Conservation (phyloP, 2,888 invertebrate species). For the Thalpophila matura region DNA sequence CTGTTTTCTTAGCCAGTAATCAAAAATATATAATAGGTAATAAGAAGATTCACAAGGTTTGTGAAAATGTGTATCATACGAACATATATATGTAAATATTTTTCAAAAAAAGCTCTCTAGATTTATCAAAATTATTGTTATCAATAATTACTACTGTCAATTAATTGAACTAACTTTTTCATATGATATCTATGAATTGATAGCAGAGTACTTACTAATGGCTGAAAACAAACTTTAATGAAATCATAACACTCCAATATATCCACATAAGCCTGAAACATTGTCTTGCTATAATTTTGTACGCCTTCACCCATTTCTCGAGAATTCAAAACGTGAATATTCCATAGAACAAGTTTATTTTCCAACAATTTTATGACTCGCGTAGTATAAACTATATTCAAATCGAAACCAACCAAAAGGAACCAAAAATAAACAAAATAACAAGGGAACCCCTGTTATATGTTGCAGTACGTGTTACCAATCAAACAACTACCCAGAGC, state of each 20-base stretch:
- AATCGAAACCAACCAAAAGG: background rate
- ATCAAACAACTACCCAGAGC: background rate
- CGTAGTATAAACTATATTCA: background rate
- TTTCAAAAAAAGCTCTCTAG: too few species aligned
- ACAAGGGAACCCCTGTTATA: too few species aligned
- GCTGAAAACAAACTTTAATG: constrained; percentile 14
- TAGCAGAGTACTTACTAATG: background rate
- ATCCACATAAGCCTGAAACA: constrained; percentile 23
- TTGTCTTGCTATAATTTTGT: background rate
- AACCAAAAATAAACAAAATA: background rate
- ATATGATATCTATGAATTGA: background rate
- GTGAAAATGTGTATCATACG: too few species aligned
- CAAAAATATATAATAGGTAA: too few species aligned
- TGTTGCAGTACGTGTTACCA: background rate
- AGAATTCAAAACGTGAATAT: background rate
- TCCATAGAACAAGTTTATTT: constrained; percentile 3
- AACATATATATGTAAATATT: too few species aligned
- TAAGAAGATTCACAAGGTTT: too few species aligned
- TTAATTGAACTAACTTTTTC: too few species aligned
- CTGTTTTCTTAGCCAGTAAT: too few species aligned
- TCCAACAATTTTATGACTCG: background rate
- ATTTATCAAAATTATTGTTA: too few species aligned
- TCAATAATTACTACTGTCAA: too few species aligned
- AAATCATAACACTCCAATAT: constrained; percentile 21
- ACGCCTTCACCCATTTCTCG: background rate